These are phyloP conservation scores for Gymnosoma rotundatum DNA, from an alignment of 2,888 invertebrate genomes.

Conservation along the genomic window DNA sequence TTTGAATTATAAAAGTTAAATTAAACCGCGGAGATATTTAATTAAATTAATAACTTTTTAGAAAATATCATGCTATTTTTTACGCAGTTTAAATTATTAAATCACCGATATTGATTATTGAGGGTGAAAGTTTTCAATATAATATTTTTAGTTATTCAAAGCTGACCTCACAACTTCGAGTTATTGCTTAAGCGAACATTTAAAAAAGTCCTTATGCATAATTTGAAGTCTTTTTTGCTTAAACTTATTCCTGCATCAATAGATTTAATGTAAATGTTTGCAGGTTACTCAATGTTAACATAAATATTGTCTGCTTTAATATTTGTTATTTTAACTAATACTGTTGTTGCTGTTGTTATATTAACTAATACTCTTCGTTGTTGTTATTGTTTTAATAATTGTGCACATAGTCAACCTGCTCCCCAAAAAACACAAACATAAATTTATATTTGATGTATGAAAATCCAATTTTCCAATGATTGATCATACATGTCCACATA, in stretches of 20 bases:
- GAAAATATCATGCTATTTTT: no score
- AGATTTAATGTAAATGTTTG: slow-evolving; percentile 21
- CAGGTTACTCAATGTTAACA: slow-evolving; percentile 11
- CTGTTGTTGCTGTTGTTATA: slow-evolving; percentile 19
- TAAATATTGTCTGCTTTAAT: background rate
- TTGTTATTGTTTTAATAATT: slow-evolving; percentile 43
- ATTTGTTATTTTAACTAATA: slow-evolving; percentile 18
- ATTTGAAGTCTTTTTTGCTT: no score
- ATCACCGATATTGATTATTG: no score
- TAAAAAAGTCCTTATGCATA: no score
- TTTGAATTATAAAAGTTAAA: no score
- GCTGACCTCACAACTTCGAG: no score
- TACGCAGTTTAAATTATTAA: no score
- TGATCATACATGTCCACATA: slow-evolving; percentile 81
- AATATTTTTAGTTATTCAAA: no score
- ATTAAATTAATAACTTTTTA: no score
- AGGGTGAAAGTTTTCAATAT: no score
- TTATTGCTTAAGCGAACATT: no score
- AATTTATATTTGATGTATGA: slow-evolving; percentile 71
- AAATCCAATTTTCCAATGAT: slow-evolving; percentile 83
- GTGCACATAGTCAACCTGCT: slow-evolving; percentile 8
- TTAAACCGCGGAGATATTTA: no score
- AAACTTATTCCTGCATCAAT: slow-evolving; percentile 4
- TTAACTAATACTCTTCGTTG: slow-evolving; percentile 26
- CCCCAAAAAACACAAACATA: slow-evolving; percentile 6